A percentile compares a stretch with the other conserved stretches of the same genome.
These are phyloP conservation scores for Macrochelys suwanniensis DNA, from an alignment of 2,797 vertebrate species.

Conservation along the genomic window DNA sequence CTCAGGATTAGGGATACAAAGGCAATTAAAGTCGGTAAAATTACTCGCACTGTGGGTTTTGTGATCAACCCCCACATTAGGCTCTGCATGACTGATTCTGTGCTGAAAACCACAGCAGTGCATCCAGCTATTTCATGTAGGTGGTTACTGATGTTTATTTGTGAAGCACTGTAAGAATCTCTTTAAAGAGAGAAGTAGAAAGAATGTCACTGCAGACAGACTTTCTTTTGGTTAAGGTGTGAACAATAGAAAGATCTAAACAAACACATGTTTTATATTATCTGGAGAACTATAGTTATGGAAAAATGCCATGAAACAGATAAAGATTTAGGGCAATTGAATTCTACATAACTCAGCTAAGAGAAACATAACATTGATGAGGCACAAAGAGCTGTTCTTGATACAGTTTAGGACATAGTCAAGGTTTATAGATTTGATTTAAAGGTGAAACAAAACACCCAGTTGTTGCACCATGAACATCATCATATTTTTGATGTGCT, in stretches of 20 bases:
- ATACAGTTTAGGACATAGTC: background rate
- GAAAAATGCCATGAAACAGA: background rate
- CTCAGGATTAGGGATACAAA: background rate
- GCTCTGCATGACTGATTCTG: background rate
- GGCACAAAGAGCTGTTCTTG: fast-evolving
- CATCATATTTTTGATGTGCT: fast-evolving
- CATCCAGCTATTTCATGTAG: background rate
- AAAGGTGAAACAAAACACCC: fast-evolving
- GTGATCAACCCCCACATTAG: background rate
- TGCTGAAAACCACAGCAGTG: background rate
- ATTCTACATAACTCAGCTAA: fast-evolving
- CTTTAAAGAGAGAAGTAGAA: background rate
- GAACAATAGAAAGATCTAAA: fast-evolving
- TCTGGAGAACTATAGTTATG: fast-evolving
- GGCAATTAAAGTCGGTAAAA: background rate
- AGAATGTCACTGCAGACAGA: background rate
- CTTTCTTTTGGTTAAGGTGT: background rate
- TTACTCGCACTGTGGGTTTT: background rate
- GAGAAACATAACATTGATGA: background rate
- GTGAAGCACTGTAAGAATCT: background rate
- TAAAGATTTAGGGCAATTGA: background rate
- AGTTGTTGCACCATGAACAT: background rate
- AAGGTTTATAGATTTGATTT: no score
- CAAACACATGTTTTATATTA: fast-evolving
- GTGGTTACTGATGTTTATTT: background rate